Base-by-base conservation (phyloP, 1,140 invertebrate species). In the Brachionus sp. region DNA sequence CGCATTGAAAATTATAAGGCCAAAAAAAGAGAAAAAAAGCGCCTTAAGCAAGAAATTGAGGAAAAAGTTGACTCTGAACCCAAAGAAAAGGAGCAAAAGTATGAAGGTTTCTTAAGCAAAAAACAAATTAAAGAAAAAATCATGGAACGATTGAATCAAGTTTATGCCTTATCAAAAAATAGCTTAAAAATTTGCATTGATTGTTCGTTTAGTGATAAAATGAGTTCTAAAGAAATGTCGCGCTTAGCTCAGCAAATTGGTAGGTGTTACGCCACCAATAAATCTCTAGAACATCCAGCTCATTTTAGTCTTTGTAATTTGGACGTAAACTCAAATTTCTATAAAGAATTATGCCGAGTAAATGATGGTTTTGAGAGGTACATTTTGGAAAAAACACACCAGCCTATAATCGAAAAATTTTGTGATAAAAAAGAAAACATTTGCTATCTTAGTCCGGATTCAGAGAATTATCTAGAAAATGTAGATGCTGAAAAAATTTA, bases 401-500 rank as follows among this genome's bases (percentile, higher is more conserved):
- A 73, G 16, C 5, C 46, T 5, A 29, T 83, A 13, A n/a, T 37
- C 5, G 35, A 46, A n/a, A 46, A 29, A n/a, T 57, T 83, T 19
- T 3, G n/a, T 13, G 42, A 64, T 62, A 25, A 42, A 16, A 33
- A 50, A 46, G 25, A 29, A 64, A 16, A n/a, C 70, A 78, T 85
- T 10, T 64, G 89, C 82, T 89, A 88, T 70, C 84, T 89, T 12
- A 86, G 85, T 29, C 88, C 88, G 5, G 88, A 89, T 85, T 86
- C 87, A 1, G 42, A 84, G 13, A 84, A 85, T 83, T 80, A 85
- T 39, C 84, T 89, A 3, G 78, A 82, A 19, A 73, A 84, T 16
- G 77, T 89, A 19, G 85, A 87, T 66, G 68, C 42, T 5, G 70
- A 85, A n/a, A 88, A 87, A 84, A 85, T 89, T 3, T 89, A 89